These are phyloP conservation scores for Siniperca chuatsi DNA, from an alignment of 2,113 vertebrate genomes.

Conservation along the genomic window DNA sequence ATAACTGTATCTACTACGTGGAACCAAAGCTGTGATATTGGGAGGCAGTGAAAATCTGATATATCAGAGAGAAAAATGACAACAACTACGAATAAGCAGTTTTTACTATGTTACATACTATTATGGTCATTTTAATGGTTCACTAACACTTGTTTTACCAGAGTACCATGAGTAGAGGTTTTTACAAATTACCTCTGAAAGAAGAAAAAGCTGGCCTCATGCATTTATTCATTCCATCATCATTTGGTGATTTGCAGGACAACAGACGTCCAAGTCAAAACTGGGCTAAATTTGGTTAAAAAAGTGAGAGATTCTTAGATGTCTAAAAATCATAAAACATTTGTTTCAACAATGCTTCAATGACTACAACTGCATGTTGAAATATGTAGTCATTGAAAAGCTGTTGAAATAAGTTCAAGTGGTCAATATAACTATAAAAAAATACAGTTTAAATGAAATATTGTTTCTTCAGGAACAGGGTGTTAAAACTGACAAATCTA, in stretches of 20 bases:
- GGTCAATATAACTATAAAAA: neutral
- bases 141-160: neutral
- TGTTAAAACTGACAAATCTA: neutral
- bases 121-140: neutral
- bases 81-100: neutral
- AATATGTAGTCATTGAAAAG: neutral
- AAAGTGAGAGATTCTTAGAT: neutral
- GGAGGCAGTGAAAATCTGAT: neutral
- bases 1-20: neutral
- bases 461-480: neutral
- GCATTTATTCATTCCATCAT: neutral
- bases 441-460: no score
- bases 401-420: neutral
- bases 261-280: neutral
- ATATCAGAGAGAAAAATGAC: neutral
- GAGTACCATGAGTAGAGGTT: neutral
- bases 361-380: neutral
- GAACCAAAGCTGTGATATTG: neutral
- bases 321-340: neutral
- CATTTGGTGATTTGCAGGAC: neutral
- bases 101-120: neutral
- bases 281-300: neutral
- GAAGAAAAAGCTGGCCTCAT: neutral
- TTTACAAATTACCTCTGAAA: neutral
- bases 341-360: neutral